phyloP scores from a whole-genome alignment of 2,888 invertebrate species.

The Herminia tarsipennalis region DNA sequence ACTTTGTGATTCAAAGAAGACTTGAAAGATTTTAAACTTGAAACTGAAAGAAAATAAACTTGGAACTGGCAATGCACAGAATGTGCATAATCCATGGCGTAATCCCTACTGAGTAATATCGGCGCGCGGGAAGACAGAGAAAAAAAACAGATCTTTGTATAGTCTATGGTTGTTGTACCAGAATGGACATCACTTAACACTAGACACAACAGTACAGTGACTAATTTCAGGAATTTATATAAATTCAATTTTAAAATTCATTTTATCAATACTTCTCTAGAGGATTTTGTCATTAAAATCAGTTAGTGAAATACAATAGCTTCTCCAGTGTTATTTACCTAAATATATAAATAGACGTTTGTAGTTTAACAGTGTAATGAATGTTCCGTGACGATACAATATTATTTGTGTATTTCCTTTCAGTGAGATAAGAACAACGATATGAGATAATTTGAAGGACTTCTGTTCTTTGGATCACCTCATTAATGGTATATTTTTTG shows the following conservation, averaged over 20 bases:
- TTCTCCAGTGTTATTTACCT: slow-evolving; percentile 16
- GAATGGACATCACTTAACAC: slow-evolving; percentile 6
- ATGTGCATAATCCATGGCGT: no score
- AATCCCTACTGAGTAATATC: no score
- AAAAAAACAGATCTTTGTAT: no score
- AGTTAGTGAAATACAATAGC: slow-evolving; percentile 12
- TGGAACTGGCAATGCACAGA: no score
- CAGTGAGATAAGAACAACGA: slow-evolving; percentile 75
- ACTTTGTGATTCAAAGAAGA: no score
- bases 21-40: no score
- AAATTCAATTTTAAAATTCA: slow-evolving; percentile 27
- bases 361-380: slow-evolving; percentile 26
- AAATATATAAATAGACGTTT: slow-evolving; percentile 8
- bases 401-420: slow-evolving; percentile 71
- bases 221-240: slow-evolving; percentile 42
- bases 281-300: slow-evolving; percentile 11
- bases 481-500: slow-evolving; percentile 36
- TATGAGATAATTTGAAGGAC: slow-evolving; percentile 71
- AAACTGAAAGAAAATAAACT: no score
- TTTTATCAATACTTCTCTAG: slow-evolving; percentile 12
- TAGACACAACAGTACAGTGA: slow-evolving; percentile 43
- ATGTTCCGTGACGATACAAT: slow-evolving; percentile 55
- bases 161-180: not conserved
- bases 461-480: slow-evolving; percentile 39
- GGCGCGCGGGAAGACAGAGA: no score